Conservation (phyloP, 2,888 invertebrate species). For the Diplolepis rosae region DNA sequence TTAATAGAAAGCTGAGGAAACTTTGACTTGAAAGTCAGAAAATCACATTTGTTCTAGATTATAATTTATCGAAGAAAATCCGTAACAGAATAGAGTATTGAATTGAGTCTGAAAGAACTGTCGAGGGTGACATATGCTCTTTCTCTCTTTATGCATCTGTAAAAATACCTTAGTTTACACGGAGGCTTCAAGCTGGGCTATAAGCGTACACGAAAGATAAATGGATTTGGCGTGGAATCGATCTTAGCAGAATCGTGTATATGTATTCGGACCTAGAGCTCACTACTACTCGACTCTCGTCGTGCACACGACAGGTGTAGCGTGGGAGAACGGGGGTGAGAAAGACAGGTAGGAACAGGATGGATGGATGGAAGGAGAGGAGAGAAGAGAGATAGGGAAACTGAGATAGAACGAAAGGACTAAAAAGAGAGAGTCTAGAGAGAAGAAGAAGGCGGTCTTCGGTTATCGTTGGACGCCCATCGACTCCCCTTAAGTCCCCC, state of each 20-base stretch:
- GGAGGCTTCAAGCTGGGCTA: conserved; percentile 23
- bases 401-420: conserved; percentile 44
- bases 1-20: no score
- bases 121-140: neutral
- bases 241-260: conserved; percentile 53
- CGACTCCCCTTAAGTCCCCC: conserved; percentile 60
- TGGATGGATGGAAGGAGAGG: conserved; percentile 45
- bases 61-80: no score
- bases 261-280: conserved; percentile 56
- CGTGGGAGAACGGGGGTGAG: conserved; percentile 64
- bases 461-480: conserved; percentile 69
- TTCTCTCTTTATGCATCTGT: conserved; percentile 7
- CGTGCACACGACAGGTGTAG: conserved; percentile 68
- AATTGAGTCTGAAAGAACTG: neutral
- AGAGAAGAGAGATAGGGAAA: conserved; percentile 47
- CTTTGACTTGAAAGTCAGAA: no score
- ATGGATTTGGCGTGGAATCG: conserved; percentile 63
- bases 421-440: conserved; percentile 50
- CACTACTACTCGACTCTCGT: conserved; percentile 45
- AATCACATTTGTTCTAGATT: no score
- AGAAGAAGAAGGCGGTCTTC: conserved; percentile 68
- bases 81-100: neutral
- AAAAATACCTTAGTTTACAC: conserved; percentile 8
- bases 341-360: conserved; percentile 49
- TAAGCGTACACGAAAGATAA: conserved; percentile 54